Percentiles rank a stretch among this genome's conserved stretches.
These are phyloP conservation scores for Prietella phreatophila DNA, from an alignment of 2,113 vertebrate species.

Conservation along the genomic window DNA sequence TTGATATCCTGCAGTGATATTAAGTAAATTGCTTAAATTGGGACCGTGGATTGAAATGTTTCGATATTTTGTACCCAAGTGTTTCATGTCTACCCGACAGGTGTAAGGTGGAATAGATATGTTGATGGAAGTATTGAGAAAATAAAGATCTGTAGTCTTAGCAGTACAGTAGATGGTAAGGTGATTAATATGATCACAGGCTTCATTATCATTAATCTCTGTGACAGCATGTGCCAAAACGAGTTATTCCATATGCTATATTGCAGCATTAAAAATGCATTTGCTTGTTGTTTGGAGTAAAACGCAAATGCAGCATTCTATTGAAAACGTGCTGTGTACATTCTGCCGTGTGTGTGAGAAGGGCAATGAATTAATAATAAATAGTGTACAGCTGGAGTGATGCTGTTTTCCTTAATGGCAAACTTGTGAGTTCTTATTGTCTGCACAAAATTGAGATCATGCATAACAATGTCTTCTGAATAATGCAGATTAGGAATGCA, in stretches of 20 bases:
- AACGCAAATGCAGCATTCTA: slow-evolving; percentile 62
- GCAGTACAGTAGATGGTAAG: slow-evolving; percentile 35
- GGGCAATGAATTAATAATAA: slow-evolving; percentile 64
- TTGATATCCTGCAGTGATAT: background rate
- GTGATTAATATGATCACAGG: slow-evolving; percentile 17
- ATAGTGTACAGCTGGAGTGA: slow-evolving; percentile 38
- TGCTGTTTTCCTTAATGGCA: slow-evolving; percentile 60
- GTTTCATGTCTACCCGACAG: background rate
- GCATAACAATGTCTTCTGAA: slow-evolving; percentile 68
- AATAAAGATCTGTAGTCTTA: slow-evolving; percentile 34
- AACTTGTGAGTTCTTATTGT: slow-evolving; percentile 59
- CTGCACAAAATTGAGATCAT: slow-evolving; percentile 64
- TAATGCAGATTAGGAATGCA: slow-evolving; percentile 71
- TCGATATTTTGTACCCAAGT: background rate
- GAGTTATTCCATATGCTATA: slow-evolving; percentile 45
- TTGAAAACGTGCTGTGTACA: slow-evolving; percentile 54
- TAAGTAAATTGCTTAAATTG: background rate
- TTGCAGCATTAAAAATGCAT: slow-evolving; percentile 61
- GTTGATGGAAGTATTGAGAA: slow-evolving; percentile 14
- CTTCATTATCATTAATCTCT: slow-evolving; percentile 24
- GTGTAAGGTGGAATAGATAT: background rate
- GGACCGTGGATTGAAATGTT: background rate
- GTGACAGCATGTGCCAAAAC: slow-evolving; percentile 11
- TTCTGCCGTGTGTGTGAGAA: slow-evolving; percentile 48
- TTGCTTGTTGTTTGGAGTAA: slow-evolving; percentile 51